Conservation (phyloP, 2,888 invertebrate genomes). For the Lycocerus yunnanus region DNA sequence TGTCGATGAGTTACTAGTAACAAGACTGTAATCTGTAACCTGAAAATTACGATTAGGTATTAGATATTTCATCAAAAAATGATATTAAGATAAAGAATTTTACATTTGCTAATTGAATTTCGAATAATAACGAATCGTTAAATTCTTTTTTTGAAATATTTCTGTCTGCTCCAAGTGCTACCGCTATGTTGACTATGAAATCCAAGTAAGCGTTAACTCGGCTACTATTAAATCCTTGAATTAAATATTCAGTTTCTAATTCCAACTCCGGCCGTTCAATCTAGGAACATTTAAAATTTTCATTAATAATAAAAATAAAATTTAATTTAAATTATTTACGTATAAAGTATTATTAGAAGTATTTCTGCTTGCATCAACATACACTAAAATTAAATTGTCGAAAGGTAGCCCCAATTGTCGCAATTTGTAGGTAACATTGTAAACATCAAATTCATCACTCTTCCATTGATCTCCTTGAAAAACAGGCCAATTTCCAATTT, state of each 20-base stretch:
- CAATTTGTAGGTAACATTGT: conserved; percentile 80
- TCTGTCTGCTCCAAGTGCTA: conserved; percentile 81
- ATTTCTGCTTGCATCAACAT: not conserved
- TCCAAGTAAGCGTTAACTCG: conserved; percentile 82
- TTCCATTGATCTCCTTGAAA: conserved; percentile 78
- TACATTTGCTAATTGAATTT: conserved; percentile 89
- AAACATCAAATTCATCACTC: conserved; percentile 76
- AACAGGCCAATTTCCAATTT: conserved; percentile 95
- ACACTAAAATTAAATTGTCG: conserved; percentile 86
- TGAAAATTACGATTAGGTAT: not conserved
- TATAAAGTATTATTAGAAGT: not conserved
- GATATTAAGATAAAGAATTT: conserved; percentile 47
- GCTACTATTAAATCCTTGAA: conserved; percentile 80
- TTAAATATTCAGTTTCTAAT: conserved; percentile 80
- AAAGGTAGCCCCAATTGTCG: conserved; percentile 81
- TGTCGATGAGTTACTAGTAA: conserved; percentile 66
- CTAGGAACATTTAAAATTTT: conserved; percentile 57
- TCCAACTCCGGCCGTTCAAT: conserved; percentile 87
- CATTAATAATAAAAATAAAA: not conserved
- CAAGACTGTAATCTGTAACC: conserved; percentile 77
- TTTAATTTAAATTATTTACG: conserved; percentile 60
- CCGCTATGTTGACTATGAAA: conserved; percentile 87
- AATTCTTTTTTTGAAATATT: conserved; percentile 72
- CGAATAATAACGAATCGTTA: conserved; percentile 80
- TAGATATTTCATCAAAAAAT: no score